These are phyloP conservation scores for Phaenicophaeus curvirostris DNA, from an alignment of 2,797 vertebrate genomes.

Conservation along the genomic window DNA sequence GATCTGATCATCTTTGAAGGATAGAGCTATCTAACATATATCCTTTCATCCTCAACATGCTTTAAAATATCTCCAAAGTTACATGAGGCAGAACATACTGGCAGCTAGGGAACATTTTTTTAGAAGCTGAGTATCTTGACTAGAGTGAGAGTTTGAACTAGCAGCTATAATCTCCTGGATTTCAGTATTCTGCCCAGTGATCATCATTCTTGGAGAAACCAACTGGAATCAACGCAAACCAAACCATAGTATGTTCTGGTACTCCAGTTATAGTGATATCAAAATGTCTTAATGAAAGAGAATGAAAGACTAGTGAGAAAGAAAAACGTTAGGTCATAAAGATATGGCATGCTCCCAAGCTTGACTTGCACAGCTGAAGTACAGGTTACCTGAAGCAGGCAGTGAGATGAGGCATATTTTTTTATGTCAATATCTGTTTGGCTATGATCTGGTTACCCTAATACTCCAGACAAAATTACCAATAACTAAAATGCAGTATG, in stretches of 20 bases:
- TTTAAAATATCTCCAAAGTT: not conserved
- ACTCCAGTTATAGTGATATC: not conserved
- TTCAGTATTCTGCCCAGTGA: not conserved
- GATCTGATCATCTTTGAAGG: not conserved
- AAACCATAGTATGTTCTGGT: not conserved
- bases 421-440: not conserved
- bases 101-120: not conserved
- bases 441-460: not conserved
- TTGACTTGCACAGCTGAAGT: not conserved
- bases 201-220: not conserved
- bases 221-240: not conserved
- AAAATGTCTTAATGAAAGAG: not conserved
- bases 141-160: not conserved
- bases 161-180: not conserved
- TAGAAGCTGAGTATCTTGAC: not conserved
- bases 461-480: not conserved
- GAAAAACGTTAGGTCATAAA: not conserved
- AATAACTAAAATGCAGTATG: not conserved
- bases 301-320: not conserved
- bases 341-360: no score
- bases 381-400: not conserved
- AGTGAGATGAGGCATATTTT: not conserved
- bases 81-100: not conserved
- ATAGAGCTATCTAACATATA: not conserved
- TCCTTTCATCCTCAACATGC: not conserved